These are phyloP conservation scores for Pseudorasbora parva DNA, from an alignment of 2,113 vertebrate species.

Conservation along the genomic window DNA sequence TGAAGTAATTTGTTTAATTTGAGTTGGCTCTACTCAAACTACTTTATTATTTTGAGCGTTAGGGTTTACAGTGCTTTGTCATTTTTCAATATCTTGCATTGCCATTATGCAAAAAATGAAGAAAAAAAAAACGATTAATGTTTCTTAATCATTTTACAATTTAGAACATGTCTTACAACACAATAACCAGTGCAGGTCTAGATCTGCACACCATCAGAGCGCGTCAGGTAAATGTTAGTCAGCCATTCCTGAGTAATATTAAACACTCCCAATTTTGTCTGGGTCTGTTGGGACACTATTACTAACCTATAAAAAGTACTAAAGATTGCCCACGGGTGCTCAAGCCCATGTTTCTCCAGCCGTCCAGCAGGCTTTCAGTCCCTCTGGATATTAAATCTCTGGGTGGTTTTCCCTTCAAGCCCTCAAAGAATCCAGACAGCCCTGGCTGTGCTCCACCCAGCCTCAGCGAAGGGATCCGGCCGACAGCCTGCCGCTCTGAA, in stretches of 20 bases:
- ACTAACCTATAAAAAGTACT: conserved; percentile 74
- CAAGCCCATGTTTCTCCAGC: conserved; percentile 62
- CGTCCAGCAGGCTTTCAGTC: conserved; percentile 47
- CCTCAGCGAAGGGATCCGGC: conserved; percentile 46
- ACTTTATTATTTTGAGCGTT: too few relatives aligned
- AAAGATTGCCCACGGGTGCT: conserved; percentile 68
- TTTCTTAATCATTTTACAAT: conserved; percentile 60
- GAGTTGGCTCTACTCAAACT: too few relatives aligned
- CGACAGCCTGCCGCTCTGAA: conserved; percentile 40
- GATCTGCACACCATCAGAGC: conserved; percentile 70
- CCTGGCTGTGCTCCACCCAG: conserved; percentile 59
- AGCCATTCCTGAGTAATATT: conserved; percentile 67
- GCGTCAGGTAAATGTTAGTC: conserved; percentile 73
- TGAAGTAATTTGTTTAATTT: too few relatives aligned
- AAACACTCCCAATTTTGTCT: conserved; percentile 73
- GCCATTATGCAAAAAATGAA: background rate
- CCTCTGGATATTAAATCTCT: conserved; percentile 70
- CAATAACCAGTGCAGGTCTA: conserved; percentile 53
- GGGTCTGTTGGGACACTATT: conserved; percentile 65
- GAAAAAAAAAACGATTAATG: too few relatives aligned
- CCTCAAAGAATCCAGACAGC: conserved; percentile 56
- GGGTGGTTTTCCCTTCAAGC: conserved; percentile 65
- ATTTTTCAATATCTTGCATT: too few relatives aligned
- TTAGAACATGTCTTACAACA: conserved; percentile 51
- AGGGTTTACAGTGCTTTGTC: too few relatives aligned